Evolutionary conservation across 1,140 invertebrate genomes (phyloP).

Genomic region (Papilio xuthus): DNA sequence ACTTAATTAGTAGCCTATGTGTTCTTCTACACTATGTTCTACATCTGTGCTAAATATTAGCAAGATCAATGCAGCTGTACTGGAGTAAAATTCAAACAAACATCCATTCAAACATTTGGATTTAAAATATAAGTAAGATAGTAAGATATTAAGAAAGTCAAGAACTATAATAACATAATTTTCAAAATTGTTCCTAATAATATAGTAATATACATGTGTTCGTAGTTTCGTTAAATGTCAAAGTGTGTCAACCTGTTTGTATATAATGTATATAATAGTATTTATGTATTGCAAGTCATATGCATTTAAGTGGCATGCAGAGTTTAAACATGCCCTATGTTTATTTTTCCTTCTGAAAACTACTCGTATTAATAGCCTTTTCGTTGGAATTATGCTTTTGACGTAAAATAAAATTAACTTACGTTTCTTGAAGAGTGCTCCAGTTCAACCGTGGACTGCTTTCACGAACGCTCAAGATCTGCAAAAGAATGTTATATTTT

Average conservation of each 20-base stretch:
- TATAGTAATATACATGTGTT: neutral
- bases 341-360: slow-evolving; percentile 28
- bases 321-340: neutral
- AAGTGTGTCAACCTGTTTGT: neutral
- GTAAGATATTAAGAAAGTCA: no score
- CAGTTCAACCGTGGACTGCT: slow-evolving; percentile 36
- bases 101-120: no score
- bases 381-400: slow-evolving; percentile 42
- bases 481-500: slow-evolving; percentile 46
- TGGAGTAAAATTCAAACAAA: no score
- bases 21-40: no score
- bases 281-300: neutral
- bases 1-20: no score
- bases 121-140: no score
- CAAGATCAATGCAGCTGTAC: no score
- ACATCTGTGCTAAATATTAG: no score
- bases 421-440: slow-evolving; percentile 46
- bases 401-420: slow-evolving; percentile 49
- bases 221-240: neutral
- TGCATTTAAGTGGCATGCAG: neutral
- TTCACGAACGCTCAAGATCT: slow-evolving; percentile 43
- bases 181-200: neutral
- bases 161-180: no score
- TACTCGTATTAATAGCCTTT: slow-evolving; percentile 30
- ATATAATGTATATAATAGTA: neutral